Evolutionary conservation across 2,888 invertebrate species (phyloP).

Genomic region (Apoderus coryli): DNA sequence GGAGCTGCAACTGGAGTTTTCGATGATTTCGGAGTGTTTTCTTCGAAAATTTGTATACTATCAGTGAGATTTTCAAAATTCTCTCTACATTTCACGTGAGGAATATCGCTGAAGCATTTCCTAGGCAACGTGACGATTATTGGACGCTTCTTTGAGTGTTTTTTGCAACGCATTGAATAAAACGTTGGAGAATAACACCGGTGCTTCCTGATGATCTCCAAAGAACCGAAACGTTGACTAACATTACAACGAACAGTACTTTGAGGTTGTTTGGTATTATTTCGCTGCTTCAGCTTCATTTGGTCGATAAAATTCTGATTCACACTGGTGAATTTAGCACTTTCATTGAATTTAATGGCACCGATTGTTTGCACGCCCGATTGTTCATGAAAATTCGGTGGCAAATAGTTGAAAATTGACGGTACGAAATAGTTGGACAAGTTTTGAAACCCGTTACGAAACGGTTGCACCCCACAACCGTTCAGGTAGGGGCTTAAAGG

Average conservation of each 20-base stretch:
- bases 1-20: conserved; percentile 42
- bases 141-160: conserved; percentile 30
- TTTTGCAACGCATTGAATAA: conserved; percentile 33
- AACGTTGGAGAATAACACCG: conserved; percentile 33
- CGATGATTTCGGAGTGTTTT: conserved; percentile 28
- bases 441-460: neutral
- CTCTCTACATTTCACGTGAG: conserved; percentile 27
- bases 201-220: conserved; percentile 29
- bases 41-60: conserved; percentile 50
- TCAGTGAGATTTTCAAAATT: conserved; percentile 51
- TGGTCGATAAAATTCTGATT: no score
- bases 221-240: conserved; percentile 26
- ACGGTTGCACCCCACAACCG: conserved; percentile 1
- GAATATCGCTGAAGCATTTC: conserved; percentile 20
- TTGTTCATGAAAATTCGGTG: conserved; percentile 15
- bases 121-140: conserved; percentile 30
- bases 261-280: conserved; percentile 12
- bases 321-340: no score
- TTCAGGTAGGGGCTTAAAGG: conserved; percentile 9
- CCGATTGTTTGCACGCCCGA: conserved; percentile 16
- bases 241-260: conserved; percentile 11
- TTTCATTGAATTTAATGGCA: conserved; percentile 8
- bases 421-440: conserved; percentile 13
- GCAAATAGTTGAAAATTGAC: conserved; percentile 19
- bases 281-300: conserved; percentile 24